Evolutionary conservation across 2,888 invertebrate species (phyloP), one percentile per base, ranked within the genome.

Genomic region (Leptinotarsa rubiginosa): DNA sequence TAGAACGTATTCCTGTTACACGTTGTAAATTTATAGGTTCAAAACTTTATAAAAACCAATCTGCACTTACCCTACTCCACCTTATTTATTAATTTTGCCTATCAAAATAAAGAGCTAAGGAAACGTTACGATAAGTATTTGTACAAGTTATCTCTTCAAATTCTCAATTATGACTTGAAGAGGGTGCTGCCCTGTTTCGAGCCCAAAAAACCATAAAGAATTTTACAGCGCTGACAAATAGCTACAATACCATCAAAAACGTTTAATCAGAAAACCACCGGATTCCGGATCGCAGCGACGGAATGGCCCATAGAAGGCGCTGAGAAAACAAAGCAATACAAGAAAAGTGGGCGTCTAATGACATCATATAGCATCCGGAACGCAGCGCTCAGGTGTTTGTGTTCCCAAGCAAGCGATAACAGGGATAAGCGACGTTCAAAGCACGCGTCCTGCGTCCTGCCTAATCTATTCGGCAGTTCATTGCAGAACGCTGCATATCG

Each of bases 381-480:
- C 80, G 79, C 72, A 76, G 84, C 81, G 86, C 87, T 86, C 88
- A 88, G 88, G 88, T 88, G 88, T 86, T 80, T 81, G 78, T 80
- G 81, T 84, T 86, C 86, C 84, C 86, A 86, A 86, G 86, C 83
- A 85, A 84, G 85, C 87, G 88, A 87, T 88, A 88, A 88, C 87
- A 85, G 87, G 88, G 88, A 88, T 88, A 87, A 88, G 87, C 87
- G 84, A 75, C 79, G 79, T 81, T 81, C 82, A 77, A 77, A 79
- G 81, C 83, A 81, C 77, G 76, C 79, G 79, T 79, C 79, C 80
- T 77, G 76, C 79, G 79, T 79, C 79, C 80, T 78, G 79, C 83
- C 84, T 87, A 87, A 86, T 86, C 87, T 86, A 85, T 79, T 81
- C 82, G 83, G 83, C 82, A 84, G 86, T 86, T 86, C 86, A 86